Evolutionary conservation across 53 echinoderm and acorn worm species (phyloP), one percentile per base, ranked within the genome.

Genomic region (Mesocentrotus franciscanus): DNA sequence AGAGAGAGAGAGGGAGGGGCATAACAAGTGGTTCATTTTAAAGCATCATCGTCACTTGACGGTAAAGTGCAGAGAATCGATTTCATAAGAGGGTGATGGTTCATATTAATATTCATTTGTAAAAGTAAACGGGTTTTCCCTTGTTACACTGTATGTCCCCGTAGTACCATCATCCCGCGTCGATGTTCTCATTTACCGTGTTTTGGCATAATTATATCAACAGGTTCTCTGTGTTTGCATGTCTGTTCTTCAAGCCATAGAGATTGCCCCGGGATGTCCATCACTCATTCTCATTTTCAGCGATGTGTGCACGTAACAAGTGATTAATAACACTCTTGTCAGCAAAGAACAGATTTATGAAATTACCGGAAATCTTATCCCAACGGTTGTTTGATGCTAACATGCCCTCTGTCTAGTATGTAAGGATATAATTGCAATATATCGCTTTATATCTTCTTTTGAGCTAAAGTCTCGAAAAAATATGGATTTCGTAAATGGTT

Each of bases 271-370:
- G 33, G 32, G 91, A 91, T 35, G 68, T 64, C 61, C 62, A 91
- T 91, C 91, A 91, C 34, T 91, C 91, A 91, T 91, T 91, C 91
- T 66, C 64, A 64, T 91, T 91, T 91, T 66, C 91, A 87, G 27
- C 14, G 87, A 57, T 58, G 87, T 87, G 11, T 56, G 58, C 87
- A 87, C 87, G 57, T n/a, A 87, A 17, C 87, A n/a, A 24, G 87
- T 57, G 87, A 87, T 87, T 87, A 87, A 87, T 87, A 58, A 57
- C 56, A 57, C 17, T 87, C 27, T 4, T 87, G 87, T 87, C 87
- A 87, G 87, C 87, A 87, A 27, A 57, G 87, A 87, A 27, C 57
- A 87, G 87, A 87, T 58, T 81, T 87, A 87, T 87, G 87, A 59
- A 84, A 87, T 87, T 87, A 87, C 57, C 57, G 57, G 87, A 87